Evolutionary conservation across 2,888 invertebrate genomes (phyloP).

Genomic region (Eupithecia subfuscata): DNA sequence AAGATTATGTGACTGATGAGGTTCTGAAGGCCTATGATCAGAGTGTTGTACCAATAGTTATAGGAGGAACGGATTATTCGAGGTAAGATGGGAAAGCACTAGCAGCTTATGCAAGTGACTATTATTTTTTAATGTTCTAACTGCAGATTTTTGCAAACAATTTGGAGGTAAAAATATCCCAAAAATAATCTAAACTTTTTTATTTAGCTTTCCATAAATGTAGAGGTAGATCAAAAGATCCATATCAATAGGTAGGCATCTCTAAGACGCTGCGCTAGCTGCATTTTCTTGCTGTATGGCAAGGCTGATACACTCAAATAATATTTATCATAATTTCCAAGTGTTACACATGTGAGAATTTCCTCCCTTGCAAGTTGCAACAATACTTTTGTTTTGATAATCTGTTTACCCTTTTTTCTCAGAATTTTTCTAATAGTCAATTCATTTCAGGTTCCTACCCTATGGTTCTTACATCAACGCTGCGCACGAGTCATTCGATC

Average conservation of each 20-base stretch:
- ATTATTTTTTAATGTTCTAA: background rate
- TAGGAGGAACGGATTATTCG: slow-evolving; percentile 86
- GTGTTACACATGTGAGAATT: background rate
- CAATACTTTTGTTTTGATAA: no score
- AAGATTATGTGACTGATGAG: slow-evolving; percentile 70
- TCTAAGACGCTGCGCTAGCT: no score
- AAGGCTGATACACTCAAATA: no score
- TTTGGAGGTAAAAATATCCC: no score
- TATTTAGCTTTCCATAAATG: no score
- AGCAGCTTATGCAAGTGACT: background rate
- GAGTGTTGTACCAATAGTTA: slow-evolving; percentile 86
- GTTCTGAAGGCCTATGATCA: slow-evolving; percentile 78
- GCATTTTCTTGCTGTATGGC: no score
- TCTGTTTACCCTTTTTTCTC: background rate
- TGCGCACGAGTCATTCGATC: slow-evolving; percentile 45
- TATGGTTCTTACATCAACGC: slow-evolving; percentile 66
- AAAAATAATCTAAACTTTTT: no score
- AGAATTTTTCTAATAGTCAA: background rate
- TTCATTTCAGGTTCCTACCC: slow-evolving; percentile 67
- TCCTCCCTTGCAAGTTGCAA: background rate
- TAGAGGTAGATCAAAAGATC: no score
- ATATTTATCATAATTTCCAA: no score
- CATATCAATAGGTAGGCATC: no score
- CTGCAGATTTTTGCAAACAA: no score
- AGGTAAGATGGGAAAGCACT: slow-evolving; percentile 57